phyloP scores from a whole-genome alignment of 2,797 vertebrate genomes.

The Mareca penelope region DNA sequence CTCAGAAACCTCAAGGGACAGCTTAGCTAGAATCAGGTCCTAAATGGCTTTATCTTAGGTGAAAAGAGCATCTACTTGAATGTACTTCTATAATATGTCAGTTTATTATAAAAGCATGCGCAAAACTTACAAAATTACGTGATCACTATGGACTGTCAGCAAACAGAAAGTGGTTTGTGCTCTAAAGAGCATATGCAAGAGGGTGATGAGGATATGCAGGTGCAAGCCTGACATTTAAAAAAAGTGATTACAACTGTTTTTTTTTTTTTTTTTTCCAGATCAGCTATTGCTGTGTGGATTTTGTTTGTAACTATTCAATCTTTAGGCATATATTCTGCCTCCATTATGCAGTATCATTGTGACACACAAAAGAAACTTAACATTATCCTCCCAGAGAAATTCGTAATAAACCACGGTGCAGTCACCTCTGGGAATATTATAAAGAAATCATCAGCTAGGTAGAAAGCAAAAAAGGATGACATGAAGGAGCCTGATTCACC shows the following conservation, averaged over 20 bases:
- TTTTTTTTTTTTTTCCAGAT: constrained; percentile 21
- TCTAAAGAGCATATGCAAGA: not conserved
- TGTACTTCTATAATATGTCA: not conserved
- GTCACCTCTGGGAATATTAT: not conserved
- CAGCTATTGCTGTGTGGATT: not conserved
- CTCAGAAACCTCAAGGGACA: not conserved
- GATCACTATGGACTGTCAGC: not conserved
- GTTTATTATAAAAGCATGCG: not conserved
- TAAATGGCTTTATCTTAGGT: not conserved
- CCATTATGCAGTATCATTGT: not conserved
- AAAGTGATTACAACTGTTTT: not conserved
- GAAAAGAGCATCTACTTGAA: not conserved
- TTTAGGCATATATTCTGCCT: not conserved
- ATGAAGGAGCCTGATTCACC: constrained; percentile 19
- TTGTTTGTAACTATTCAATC: not conserved
- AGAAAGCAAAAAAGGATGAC: not conserved
- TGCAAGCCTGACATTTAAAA: not conserved
- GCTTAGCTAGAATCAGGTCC: not conserved
- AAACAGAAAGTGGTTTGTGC: not conserved
- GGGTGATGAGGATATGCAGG: not conserved
- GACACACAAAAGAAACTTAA: not conserved
- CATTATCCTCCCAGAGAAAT: not conserved
- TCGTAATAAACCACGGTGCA: not conserved
- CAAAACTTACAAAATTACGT: not conserved
- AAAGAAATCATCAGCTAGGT: not conserved